Evolutionary conservation across 2,888 invertebrate genomes (phyloP), one percentile per base, ranked within the genome.

Genomic region (Chymomyza caudatula): DNA sequence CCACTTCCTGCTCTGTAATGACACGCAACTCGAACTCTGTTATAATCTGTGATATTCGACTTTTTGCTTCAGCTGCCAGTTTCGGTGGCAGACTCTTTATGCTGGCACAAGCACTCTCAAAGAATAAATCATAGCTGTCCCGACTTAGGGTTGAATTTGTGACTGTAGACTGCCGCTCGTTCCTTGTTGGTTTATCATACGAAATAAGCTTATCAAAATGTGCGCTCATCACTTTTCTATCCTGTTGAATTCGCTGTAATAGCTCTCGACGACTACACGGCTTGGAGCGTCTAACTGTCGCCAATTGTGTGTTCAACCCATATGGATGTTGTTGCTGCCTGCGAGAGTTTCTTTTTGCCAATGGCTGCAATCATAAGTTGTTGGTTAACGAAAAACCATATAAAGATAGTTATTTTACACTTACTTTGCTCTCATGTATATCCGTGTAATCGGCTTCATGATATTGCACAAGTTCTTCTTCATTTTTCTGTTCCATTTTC

Each of bases 11-110:
- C 20, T 87, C 85, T 3, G 87, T 78, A 65, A 88, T 87, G 2
- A 89, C 88, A 4, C 88, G 83, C 19, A 88, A 65, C 65, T 88
- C 88, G n/a, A 85, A 88, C 56, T 88, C 89, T 0, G 81, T 82
- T 37, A 88, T 77, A 17, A 88, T 77, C 52, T 88, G 88, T 0
- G 88, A 87, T 15, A 88, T 80, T 20, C 85, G 79, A 60, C 78
- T 86, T 58, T 88, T 88, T 2, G 86, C 84, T 60, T 88, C 89
- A 0, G 88, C 82, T 0, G 88, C 88, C 55, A 88, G 44, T 67
- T 88, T 88, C 0, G 88, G 87, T 2, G 88, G 88, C 43, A 88
- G 69, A 3, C 66, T 70, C 63, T 88, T 88, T 17, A 88, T 86
- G 51, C 80, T 82, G 52, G 87, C 78, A 63, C 88, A 84, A 2